Base-by-base conservation (phyloP, 2,113 vertebrate species). In the Corythornis cristatus region DNA sequence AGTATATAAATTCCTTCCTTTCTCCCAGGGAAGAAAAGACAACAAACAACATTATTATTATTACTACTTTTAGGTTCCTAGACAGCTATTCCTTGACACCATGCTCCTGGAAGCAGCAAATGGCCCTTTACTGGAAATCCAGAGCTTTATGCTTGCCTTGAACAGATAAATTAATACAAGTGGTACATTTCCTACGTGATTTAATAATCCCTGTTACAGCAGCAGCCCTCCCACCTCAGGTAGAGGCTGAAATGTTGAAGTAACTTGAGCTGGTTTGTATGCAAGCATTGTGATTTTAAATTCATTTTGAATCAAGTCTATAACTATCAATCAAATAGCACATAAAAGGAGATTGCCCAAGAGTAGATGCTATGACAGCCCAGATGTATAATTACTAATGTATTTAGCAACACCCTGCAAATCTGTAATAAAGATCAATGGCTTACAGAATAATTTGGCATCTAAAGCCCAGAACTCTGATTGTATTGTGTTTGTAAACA, bases 391-490 rank as follows among this genome's bases (percentile, higher is more conserved):
- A 96, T 95, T 97, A 92, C 94, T 86, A 91, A 66, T 85, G 37
- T 86, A 88, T 91, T 96, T 97, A 87, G 80, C 75, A 97, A 89
- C 74, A 85, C 35, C 50, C 77, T 66, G 61, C 62, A 96, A 95
- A 94, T 75, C 79, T 97, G 83, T 94, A 96, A 96, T 95, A 97
- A 97, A 97, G 89, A 96, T 96, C 92, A 97, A 90, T 93, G 92
- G 77, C 71, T 96, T 94, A 93, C 86, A 93, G 89, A 95, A 96
- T 50, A 94, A 95, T 91, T 94, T 96, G 93, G 54, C 92, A 82
- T 82, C 74, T 73, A 88, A 93, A 91, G 56, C 76, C 89, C 61
- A 95, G 71, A 65, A 40, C 83, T 90, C 90, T 78, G 70, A 96
- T 88, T 91, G 73, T 74, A 85, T 86, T 96, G 85, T 92, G 88